These are phyloP conservation scores for Poecilus cupreus DNA, from an alignment of 2,888 invertebrate genomes.

Conservation along the genomic window DNA sequence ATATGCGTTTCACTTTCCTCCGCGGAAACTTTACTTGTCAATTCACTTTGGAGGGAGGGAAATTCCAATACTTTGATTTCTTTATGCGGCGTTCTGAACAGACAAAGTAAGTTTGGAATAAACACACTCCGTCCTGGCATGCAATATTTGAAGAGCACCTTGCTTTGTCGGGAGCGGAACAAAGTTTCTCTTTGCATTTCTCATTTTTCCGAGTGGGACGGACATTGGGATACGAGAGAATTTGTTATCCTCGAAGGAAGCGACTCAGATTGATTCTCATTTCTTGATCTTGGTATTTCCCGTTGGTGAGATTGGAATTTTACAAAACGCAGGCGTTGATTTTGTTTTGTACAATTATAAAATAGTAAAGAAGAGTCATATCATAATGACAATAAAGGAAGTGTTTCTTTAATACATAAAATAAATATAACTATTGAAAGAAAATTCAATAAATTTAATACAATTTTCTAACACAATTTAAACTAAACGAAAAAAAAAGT, in stretches of 20 bases:
- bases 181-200: slow-evolving; percentile 57
- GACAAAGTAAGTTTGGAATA: slow-evolving; percentile 58
- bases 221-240: slow-evolving; percentile 44
- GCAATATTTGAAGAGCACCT: slow-evolving; percentile 58
- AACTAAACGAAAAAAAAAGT: too few relatives aligned
- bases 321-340: neutral
- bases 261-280: slow-evolving; percentile 9
- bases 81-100: slow-evolving; percentile 45
- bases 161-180: slow-evolving; percentile 39
- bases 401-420: too few relatives aligned
- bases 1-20: neutral
- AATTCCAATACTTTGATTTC: slow-evolving; percentile 56
- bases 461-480: too few relatives aligned
- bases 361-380: too few relatives aligned
- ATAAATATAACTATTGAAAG: too few relatives aligned
- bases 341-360: too few relatives aligned
- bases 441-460: too few relatives aligned
- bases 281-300: neutral
- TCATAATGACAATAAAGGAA: too few relatives aligned
- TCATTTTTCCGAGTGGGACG: slow-evolving; percentile 45
- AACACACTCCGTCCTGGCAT: slow-evolving; percentile 40
- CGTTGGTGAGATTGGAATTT: neutral
- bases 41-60: neutral
- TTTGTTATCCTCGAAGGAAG: slow-evolving; percentile 23
- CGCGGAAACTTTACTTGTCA: slow-evolving; percentile 51